phyloP scores from a whole-genome alignment of 2,113 vertebrate species.

The Bufo bufo region DNA sequence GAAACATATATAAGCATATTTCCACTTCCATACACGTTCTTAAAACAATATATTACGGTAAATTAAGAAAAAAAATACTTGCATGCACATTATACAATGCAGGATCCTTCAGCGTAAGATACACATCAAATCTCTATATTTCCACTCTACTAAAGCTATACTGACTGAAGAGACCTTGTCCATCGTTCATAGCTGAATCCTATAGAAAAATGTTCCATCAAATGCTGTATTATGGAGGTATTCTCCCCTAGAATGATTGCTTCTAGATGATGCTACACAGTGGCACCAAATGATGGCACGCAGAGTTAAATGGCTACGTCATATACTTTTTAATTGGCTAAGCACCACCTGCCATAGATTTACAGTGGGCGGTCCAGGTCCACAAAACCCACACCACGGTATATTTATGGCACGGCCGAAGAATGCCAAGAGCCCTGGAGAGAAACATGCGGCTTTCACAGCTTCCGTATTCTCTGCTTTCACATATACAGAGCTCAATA shows the following conservation, averaged over 20 bases:
- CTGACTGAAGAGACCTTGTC: neutral
- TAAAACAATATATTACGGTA: neutral
- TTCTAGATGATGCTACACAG: neutral
- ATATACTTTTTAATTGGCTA: no score
- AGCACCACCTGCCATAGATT: no score
- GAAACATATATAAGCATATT: conserved; percentile 7
- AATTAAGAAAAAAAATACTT: neutral
- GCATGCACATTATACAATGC: conserved; percentile 30
- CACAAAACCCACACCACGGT: no score
- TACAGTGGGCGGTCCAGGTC: no score
- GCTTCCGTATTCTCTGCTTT: no score
- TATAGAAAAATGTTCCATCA: no score
- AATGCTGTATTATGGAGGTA: neutral
- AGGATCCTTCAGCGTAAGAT: conserved; percentile 28
- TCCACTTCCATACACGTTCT: conserved; percentile 1
- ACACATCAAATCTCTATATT: neutral
- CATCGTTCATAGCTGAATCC: no score
- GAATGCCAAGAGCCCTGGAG: no score
- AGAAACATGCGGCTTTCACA: no score
- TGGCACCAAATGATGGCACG: neutral
- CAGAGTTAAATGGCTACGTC: neutral
- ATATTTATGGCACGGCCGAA: no score
- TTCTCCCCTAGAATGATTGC: neutral
- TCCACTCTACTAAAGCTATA: neutral
- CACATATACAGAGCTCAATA: no score